Conservation (phyloP, 2,888 invertebrate species). For the Xanthia icteritia region DNA sequence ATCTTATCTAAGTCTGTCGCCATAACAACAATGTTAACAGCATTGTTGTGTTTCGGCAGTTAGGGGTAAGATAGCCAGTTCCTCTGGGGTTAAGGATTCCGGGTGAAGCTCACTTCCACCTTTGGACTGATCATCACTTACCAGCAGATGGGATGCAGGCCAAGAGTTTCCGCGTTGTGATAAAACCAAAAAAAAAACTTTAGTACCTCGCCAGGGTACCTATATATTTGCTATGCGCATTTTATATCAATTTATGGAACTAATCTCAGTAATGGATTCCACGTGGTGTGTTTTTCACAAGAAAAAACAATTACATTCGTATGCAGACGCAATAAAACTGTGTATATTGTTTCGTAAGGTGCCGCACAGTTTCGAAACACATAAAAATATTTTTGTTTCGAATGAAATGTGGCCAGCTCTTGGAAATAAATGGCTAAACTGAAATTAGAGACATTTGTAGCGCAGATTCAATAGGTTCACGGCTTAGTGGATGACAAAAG, state of each 20-base stretch:
- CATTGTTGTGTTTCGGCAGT: too few species aligned
- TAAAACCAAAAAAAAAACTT: conserved; percentile 8
- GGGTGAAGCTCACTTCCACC: too few species aligned
- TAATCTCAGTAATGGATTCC: conserved; percentile 68
- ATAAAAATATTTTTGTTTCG: conserved; percentile 26
- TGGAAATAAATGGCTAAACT: conserved; percentile 29
- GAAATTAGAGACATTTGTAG: conserved; percentile 46
- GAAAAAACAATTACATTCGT: conserved; percentile 61
- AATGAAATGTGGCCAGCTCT: conserved; percentile 16
- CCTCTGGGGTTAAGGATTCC: too few species aligned
- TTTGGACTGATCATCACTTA: too few species aligned
- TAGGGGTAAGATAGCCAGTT: too few species aligned
- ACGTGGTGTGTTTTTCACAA: conserved; percentile 43
- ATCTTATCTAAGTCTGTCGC: too few species aligned
- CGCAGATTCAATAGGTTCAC: conserved; percentile 69
- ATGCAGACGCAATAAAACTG: conserved; percentile 64
- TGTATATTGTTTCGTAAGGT: conserved; percentile 40
- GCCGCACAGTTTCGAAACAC: neutral
- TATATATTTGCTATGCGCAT: conserved; percentile 65
- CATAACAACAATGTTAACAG: too few species aligned
- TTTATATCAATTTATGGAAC: conserved; percentile 66
- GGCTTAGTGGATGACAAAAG: conserved; percentile 67
- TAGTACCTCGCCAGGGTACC: conserved; percentile 29
- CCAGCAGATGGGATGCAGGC: too few species aligned
- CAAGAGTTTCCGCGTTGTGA: too few species aligned